Evolutionary conservation across 2,888 invertebrate genomes (phyloP), one percentile per base, ranked within the genome.

Genomic region (Agonopterix subpropinquella): DNA sequence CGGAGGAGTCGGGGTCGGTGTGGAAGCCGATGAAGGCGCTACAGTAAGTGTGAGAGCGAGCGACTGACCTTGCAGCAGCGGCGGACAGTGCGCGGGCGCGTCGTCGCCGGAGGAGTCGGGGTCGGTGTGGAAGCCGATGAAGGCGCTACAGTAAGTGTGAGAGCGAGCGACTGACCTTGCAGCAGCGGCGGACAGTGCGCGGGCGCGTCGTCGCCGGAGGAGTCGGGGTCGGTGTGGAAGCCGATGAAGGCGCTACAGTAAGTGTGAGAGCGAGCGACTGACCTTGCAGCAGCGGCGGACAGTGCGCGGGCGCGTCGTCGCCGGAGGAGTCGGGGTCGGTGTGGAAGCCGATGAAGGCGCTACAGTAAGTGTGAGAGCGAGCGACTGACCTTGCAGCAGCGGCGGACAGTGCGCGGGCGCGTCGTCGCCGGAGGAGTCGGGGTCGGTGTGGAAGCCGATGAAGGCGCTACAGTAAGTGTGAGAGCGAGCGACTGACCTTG

Each of bases 281-380:
- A 84, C 86, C 87, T 66, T 84, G 81, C 58, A 80, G 81, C 49
- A 91, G 70, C 41, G 90, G 70, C 15, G 89, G 80, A 57, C 73
- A 75, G 36, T 89, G 70, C 13, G 89, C 80, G 45, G 67, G 61
- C 43, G 81, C 65, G 54, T 80, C 90, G 54, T 90, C 90, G 44
- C 83, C 89, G 39, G 92, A 92, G 39, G 93, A 93, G 60, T 91
- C 91, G 43, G 91, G 91, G 55, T 91, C 91, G 50, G 92, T 91
- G 67, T 94, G 93, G 79, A 96, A 95, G 47, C 96, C 96, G 64
- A 96, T 93, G 82, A 97, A 96, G 54, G 95, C 94, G 51, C 96
- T 28, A 28, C 5, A 5, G 28, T 28, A 18, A 3, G 18, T 18
- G 7, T 28, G 5, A 28, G 28, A 28, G 28, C 28, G 7, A 7